These are phyloP conservation scores for Phaonia tiefii DNA, from an alignment of 2,888 invertebrate genomes.

Conservation along the genomic window DNA sequence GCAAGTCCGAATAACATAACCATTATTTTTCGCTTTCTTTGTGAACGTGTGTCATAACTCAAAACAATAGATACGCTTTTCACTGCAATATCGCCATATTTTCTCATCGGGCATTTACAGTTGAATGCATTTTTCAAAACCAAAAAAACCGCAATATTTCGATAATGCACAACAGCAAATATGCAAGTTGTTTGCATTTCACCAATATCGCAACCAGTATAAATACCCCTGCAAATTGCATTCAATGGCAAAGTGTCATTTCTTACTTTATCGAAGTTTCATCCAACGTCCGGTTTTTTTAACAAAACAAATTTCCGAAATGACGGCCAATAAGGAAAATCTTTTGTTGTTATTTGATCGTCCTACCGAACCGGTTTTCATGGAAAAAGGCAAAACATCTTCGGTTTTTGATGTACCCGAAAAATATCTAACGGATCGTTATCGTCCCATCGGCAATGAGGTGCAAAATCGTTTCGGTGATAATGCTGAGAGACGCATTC, in stretches of 20 bases:
- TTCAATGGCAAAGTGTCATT: too few relatives aligned
- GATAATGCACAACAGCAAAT: not conserved
- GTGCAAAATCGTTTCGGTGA: slow-evolving; percentile 84
- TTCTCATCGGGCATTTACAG: too few relatives aligned
- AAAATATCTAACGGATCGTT: slow-evolving; percentile 83
- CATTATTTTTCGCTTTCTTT: too few relatives aligned
- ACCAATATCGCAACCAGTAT: not conserved
- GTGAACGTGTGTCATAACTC: too few relatives aligned
- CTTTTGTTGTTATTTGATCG: slow-evolving; percentile 84
- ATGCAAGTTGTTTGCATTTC: not conserved
- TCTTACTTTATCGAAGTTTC: too few relatives aligned
- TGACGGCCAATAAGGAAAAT: not conserved
- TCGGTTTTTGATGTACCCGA: slow-evolving; percentile 84
- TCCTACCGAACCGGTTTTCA: slow-evolving; percentile 88
- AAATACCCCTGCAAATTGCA: too few relatives aligned
- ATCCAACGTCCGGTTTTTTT: too few relatives aligned
- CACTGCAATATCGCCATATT: too few relatives aligned
- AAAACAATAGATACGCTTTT: too few relatives aligned
- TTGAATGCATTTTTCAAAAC: not conserved
- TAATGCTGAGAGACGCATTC: slow-evolving; percentile 81
- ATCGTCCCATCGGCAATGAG: slow-evolving; percentile 81
- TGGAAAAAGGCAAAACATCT: slow-evolving; percentile 86
- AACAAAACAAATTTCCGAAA: not conserved
- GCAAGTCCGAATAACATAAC: too few relatives aligned
- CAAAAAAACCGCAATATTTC: not conserved